These are phyloP conservation scores for Charaxes varanes DNA, from an alignment of 1,140 invertebrate species.

Conservation along the genomic window DNA sequence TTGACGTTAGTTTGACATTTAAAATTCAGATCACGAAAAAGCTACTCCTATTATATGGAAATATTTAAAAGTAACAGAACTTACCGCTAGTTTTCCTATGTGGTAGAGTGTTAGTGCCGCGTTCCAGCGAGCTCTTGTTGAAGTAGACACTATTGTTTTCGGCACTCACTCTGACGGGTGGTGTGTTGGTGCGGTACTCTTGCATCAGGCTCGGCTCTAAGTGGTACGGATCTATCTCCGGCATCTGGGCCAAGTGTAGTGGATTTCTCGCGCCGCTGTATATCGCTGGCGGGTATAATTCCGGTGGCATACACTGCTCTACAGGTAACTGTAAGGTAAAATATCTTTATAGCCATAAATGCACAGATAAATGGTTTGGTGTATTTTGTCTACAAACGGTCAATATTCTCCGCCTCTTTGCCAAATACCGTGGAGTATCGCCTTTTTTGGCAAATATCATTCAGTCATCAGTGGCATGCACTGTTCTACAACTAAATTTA, in stretches of 20 bases:
- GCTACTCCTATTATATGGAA: too few relatives aligned
- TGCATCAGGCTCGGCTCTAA: constrained; percentile 27
- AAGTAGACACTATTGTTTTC: constrained; percentile 41
- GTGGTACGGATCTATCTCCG: constrained; percentile 45
- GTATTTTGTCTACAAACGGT: too few relatives aligned
- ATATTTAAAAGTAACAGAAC: neutral
- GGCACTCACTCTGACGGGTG: constrained; percentile 45
- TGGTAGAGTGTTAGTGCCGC: constrained; percentile 32
- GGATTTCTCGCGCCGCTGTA: constrained; percentile 51
- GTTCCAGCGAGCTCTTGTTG: constrained; percentile 36
- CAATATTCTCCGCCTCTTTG: too few relatives aligned
- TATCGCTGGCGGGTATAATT: constrained; percentile 38
- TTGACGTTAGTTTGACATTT: too few relatives aligned
- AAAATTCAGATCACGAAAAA: too few relatives aligned
- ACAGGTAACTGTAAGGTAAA: constrained; percentile 8
- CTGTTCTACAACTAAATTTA: too few relatives aligned
- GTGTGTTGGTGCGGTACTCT: constrained; percentile 38
- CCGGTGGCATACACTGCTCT: constrained; percentile 33
- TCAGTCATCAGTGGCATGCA: too few relatives aligned
- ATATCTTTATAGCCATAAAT: neutral
- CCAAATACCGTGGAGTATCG: too few relatives aligned
- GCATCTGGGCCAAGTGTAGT: constrained; percentile 45
- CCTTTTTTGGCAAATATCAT: too few relatives aligned
- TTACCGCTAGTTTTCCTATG: constrained; percentile 10
- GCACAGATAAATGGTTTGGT: neutral